Base-by-base conservation (phyloP, 53 echinoderm and acorn worm genomes). In the Paelopatides confundens region DNA sequence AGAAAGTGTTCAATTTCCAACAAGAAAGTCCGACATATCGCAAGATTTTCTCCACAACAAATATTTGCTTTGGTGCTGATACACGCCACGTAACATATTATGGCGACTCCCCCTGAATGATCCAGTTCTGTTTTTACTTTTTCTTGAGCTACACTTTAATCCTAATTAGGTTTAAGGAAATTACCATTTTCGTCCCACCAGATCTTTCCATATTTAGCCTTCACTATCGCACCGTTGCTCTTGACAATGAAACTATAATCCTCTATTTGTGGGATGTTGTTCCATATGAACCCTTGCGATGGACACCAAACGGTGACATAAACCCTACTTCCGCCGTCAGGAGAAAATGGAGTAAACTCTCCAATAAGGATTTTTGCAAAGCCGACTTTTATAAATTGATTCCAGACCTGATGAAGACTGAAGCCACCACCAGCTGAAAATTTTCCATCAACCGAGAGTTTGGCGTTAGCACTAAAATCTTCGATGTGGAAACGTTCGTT, bases 301-400 rank as follows among this genome's bases (percentile, higher is more conserved):
- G 52, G 9, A 17, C 52, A 52, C 81, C 81, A 81, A 7, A 81
- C 58, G 3, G 81, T 53, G 18, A 81, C 31, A 31, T 35, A 81
- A 10, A 81, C 81, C 13, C 81, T 52, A 26, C 4, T 6, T 40
- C 13, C 54, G 24, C 18, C 58, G 1, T 3, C 4, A 15, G 58
- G 58, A 5, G 58, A 58, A 58, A 58, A 58, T 21, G 26, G 58
- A 23, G 2, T 21, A 21, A 24, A 58, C 10, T 3, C 81, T 35
- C 32, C 58, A 17, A 14, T 2, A 24, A 9, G 17, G 0, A 81
- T 49, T 35, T 81, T 54, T 4, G 81, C 33, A 31, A 81, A 81
- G 1, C 81, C 81, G 4, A 53, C 81, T 54, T 81, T 54, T 81
- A 81, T 81, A 47, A 81, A 81, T 34, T 58, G 51, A 31, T 54